A percentile compares a stretch with the other conserved stretches of the same genome.
Conservation (phyloP, 2,113 vertebrate species). For the Pyxicephalus adspersus region DNA sequence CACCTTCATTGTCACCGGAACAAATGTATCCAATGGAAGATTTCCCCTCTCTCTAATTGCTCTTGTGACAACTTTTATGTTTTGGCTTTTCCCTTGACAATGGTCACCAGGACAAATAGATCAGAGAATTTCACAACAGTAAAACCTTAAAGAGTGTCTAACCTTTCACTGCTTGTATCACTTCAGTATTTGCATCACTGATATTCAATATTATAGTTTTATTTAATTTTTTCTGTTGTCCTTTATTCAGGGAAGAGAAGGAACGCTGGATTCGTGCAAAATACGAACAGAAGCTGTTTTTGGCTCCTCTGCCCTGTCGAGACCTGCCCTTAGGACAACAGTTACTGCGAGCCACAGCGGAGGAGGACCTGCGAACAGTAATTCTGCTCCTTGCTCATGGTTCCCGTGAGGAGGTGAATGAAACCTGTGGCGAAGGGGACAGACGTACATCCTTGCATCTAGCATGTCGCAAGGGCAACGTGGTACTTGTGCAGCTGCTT, state of each 20-base stretch:
- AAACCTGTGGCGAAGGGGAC: conserved; percentile 91
- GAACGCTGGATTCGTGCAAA: conserved; percentile 97
- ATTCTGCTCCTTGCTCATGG: conserved; percentile 92
- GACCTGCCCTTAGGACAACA: conserved; percentile 90
- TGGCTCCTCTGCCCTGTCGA: conserved; percentile 77
- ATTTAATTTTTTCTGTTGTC: background rate
- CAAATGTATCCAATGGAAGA: too few species aligned
- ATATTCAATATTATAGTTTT: background rate
- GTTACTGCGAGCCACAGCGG: conserved; percentile 84
- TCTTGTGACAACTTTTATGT: too few species aligned
- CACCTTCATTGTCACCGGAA: too few species aligned
- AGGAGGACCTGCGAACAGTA: conserved; percentile 86
- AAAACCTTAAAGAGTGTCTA: too few species aligned
- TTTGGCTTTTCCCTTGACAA: too few species aligned
- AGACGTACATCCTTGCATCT: conserved; percentile 91
- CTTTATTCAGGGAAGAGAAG: conserved; percentile 86
- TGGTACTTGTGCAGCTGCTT: conserved; percentile 90
- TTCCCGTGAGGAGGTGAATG: conserved; percentile 90
- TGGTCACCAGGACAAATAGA: too few species aligned
- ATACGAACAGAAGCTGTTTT: conserved; percentile 94
- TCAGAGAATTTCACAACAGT: too few species aligned
- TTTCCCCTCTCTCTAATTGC: too few species aligned
- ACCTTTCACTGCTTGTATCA: too few species aligned
- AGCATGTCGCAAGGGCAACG: conserved; percentile 87
- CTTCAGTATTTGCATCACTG: background rate